Percentiles rank a stretch among this genome's conserved stretches.
These are phyloP conservation scores for Mythimna albipuncta DNA, from an alignment of 2,888 invertebrate species.

Conservation along the genomic window DNA sequence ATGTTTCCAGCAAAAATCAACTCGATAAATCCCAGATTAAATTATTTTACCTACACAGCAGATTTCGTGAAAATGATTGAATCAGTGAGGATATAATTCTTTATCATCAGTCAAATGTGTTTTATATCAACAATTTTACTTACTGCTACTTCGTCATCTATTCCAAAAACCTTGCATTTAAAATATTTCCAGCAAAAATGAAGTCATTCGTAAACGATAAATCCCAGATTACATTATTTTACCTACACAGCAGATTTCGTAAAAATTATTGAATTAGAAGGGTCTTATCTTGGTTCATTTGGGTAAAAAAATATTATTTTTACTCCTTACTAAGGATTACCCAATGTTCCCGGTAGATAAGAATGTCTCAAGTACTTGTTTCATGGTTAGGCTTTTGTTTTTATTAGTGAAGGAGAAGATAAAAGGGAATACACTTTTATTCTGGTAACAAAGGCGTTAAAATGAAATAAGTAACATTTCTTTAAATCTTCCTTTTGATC, in stretches of 20 bases:
- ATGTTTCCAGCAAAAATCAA: conserved; percentile 18
- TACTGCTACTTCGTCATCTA: neutral
- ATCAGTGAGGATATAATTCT: conserved; percentile 19
- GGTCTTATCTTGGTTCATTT: conserved; percentile 33
- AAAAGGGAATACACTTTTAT: conserved; percentile 18
- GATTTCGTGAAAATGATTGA: conserved; percentile 44
- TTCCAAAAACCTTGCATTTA: conserved; percentile 10
- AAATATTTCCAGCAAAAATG: conserved; percentile 14
- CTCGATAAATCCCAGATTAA: conserved; percentile 37
- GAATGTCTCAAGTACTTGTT: conserved; percentile 4
- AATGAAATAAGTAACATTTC: neutral
- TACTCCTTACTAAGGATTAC: conserved; percentile 11
- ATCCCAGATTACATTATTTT: conserved; percentile 23
- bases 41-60: conserved; percentile 16
- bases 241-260: conserved; percentile 28
- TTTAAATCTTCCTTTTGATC: neutral
- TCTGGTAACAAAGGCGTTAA: neutral
- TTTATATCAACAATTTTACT: neutral
- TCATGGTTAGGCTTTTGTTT: conserved; percentile 23
- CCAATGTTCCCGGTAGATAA: conserved; percentile 30
- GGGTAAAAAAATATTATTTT: neutral
- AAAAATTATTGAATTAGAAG: conserved; percentile 51
- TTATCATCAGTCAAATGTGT: too few species aligned
- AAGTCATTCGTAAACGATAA: conserved; percentile 39
- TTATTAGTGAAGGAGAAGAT: conserved; percentile 26